Base-by-base conservation (phyloP, 1,140 invertebrate genomes). In the Sesamia nonagrioides region DNA sequence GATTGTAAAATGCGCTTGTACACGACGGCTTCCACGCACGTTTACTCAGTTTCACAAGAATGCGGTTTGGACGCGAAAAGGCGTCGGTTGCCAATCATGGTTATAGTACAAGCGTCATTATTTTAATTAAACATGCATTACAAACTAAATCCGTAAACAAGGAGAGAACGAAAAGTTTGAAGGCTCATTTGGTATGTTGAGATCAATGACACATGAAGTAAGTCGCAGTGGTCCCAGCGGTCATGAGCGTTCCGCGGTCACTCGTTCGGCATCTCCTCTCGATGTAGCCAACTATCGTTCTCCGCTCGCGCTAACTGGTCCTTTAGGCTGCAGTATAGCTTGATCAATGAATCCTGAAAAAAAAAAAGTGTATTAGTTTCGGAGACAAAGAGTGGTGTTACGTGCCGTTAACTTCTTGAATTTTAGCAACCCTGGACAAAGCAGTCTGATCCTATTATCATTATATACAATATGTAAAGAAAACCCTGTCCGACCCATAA, bases 291-390 rank as follows among this genome's bases (percentile, higher is more conserved):
- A 63, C 89, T 89, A 40, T 95, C 92, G 82, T 90, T 90, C 63
- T 95, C 91, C 15, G 88, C 88, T 72, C 95, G 88, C 77, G 92
- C 85, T 52, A 94, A 72, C 66, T 97, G 97, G 72, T 95, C 95
- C 83, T 96, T 96, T 9, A 97, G 84, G 72, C 96, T 97, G 79
- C 95, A 93, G 84, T 96, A 96, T 2, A 97, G 91, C 85, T 97
- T 95, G 35, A 96, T 93, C 80, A 97, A 89, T 42, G 96, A 96
- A 83, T 97, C 92, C 91, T 94, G 88, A 17, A 27, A 93, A 6
- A 15, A 6, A 3, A 54, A 11, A 37, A 13, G 56, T 18, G 11
- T 21, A 15, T 69, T 52, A 50, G 21, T 69, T 17, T 27, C n/a
- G n/a, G n/a, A n/a, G n/a, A n/a, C n/a, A n/a, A n/a, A n/a, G n/a